A percentile compares a stretch with the other conserved stretches of the same genome.
Conservation (phyloP, 2,113 vertebrate species). For the Andinoacara biseriatus region DNA sequence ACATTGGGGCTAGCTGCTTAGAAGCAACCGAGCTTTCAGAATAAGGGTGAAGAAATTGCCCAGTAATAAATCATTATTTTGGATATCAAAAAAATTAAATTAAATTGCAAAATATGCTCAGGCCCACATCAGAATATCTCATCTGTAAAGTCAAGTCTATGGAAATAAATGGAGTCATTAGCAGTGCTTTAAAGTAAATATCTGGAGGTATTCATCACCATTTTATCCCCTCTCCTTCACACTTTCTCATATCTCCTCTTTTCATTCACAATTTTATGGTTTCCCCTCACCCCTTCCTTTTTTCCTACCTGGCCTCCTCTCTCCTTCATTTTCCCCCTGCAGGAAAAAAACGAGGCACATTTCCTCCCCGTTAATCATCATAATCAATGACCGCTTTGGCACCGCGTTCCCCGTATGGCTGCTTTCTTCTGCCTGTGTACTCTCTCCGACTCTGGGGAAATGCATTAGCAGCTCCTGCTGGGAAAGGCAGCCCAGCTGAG, state of each 20-base stretch:
- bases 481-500: slow-evolving; percentile 39
- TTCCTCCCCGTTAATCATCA: slow-evolving; percentile 56
- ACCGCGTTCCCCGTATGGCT: slow-evolving; percentile 7
- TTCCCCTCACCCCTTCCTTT: slow-evolving; percentile 2
- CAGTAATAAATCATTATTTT: neutral
- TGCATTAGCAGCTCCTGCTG: slow-evolving; percentile 37
- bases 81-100: neutral
- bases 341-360: slow-evolving; percentile 28
- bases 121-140: neutral
- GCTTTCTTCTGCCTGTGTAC: slow-evolving; percentile 7
- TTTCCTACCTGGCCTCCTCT: neutral
- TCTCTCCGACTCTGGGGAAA: slow-evolving; percentile 25
- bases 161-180: neutral
- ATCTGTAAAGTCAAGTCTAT: neutral
- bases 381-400: slow-evolving; percentile 57
- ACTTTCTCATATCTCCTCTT: neutral
- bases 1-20: neutral
- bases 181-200: neutral
- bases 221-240: neutral
- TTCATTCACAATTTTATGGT: neutral
- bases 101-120: neutral
- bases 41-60: neutral
- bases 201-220: neutral
- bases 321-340: slow-evolving; percentile 36
- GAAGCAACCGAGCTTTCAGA: neutral